phyloP scores from a whole-genome alignment of 2,797 vertebrate genomes.

The Pygocentrus nattereri region DNA sequence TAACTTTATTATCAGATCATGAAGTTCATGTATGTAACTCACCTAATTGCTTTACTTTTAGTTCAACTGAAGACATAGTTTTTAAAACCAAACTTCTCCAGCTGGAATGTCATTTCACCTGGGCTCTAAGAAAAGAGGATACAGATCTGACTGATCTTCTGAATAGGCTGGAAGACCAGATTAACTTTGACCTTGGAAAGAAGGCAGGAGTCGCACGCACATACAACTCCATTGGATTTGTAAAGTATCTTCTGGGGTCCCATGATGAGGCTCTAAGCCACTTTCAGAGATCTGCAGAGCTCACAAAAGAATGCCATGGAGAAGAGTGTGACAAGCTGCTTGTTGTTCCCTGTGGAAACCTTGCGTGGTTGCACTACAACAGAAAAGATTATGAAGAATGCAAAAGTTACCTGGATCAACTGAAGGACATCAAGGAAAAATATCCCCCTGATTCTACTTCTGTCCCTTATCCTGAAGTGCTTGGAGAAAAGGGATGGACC shows the following conservation, averaged over 20 bases:
- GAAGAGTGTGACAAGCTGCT: constrained; percentile 65
- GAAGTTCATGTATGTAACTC: neutral
- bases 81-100: constrained; percentile 70
- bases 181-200: constrained; percentile 54
- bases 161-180: constrained; percentile 67
- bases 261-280: constrained; percentile 72
- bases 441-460: constrained; percentile 35
- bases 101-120: constrained; percentile 85
- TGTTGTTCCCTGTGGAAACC: constrained; percentile 80
- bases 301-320: constrained; percentile 52
- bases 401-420: constrained; percentile 71
- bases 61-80: constrained; percentile 59
- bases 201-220: constrained; percentile 49
- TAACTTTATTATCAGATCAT: neutral
- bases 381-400: constrained; percentile 65
- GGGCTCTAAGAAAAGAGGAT: constrained; percentile 74
- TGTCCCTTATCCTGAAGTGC: constrained; percentile 68
- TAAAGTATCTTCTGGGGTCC: constrained; percentile 73
- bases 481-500: constrained; percentile 81
- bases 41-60: constrained; percentile 52
- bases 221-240: constrained; percentile 75
- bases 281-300: constrained; percentile 75
- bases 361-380: constrained; percentile 80
- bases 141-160: constrained; percentile 67
- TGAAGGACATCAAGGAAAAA: constrained; percentile 64